Evolutionary conservation across 2,888 invertebrate genomes (phyloP), one percentile per base, ranked within the genome.

Genomic region (Callosobruchus maculatus): DNA sequence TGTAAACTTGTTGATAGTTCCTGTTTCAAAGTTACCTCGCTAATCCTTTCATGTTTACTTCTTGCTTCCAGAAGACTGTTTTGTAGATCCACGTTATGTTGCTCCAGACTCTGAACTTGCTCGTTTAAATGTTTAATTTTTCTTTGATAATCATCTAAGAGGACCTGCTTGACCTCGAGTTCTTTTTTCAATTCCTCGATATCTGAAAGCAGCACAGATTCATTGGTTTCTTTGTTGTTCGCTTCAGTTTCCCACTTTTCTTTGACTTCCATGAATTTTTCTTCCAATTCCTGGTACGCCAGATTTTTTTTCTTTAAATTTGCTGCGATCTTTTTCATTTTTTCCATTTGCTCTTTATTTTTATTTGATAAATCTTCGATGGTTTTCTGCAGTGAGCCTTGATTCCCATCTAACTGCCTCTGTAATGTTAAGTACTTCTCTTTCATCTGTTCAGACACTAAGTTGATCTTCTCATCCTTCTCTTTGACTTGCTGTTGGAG

Each of bases 261-360:
- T 76, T 81, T 81, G n/a, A 82, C 78, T 31, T 80, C 81, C 18
- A 78, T 79, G 73, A 82, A 87, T 79, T 80, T 85, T 22, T 85
- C 84, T 86, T 94, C 93, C 66, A 94, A 85, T 77, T 94, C 93
- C 66, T 90, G 88, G 79, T 91, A 92, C 77, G 91, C 89, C 0
- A 88, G 84, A 0, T 90, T 89, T 82, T 94, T 94, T 83, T 93
- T 94, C 84, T 94, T 95, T 13, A 95, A 88, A 82, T 91, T 93
- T 0, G 92, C 90, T 0, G 94, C 95, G 81, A 93, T 91, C 82
- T 94, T 94, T 82, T 94, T 95, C 82, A 94, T 89, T 85, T 94
- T 95, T 74, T 94, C 94, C 73, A 93, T 85, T 76, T 93, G 90
- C 72, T 93, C 92, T 81, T 91, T 92, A 78, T 92, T 91, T 82